phyloP scores from a whole-genome alignment of 2,797 vertebrate species.

The Oceanodroma leucorhoa region DNA sequence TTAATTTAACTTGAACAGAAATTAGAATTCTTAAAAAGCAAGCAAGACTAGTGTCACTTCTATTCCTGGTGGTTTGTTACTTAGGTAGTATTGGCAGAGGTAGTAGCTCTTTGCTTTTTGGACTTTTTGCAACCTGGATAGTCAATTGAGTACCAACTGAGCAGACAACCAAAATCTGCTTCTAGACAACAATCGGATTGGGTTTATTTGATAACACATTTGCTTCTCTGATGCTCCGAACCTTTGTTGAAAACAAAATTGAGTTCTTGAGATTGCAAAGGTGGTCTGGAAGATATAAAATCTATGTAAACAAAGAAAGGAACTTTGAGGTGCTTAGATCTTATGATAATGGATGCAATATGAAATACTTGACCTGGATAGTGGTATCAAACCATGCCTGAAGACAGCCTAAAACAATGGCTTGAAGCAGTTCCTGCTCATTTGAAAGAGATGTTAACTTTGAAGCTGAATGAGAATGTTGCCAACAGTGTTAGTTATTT shows the following conservation, averaged over 20 bases:
- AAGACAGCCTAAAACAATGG: slow-evolving; percentile 13
- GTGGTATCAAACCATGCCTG: slow-evolving; percentile 6
- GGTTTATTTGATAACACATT: background rate
- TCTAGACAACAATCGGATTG: background rate
- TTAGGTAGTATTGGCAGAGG: background rate
- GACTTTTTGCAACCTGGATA: background rate
- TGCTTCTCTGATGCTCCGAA: background rate
- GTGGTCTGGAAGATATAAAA: slow-evolving; percentile 15
- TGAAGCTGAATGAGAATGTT: slow-evolving; percentile 2
- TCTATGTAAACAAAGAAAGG: background rate
- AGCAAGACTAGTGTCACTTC: background rate
- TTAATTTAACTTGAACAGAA: background rate
- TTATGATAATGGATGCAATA: background rate
- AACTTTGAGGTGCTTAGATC: slow-evolving; percentile 18
- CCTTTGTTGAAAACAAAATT: background rate
- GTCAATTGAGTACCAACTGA: background rate
- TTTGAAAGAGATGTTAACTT: slow-evolving; percentile 35
- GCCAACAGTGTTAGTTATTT: background rate
- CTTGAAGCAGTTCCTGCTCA: slow-evolving; percentile 38
- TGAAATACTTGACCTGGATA: background rate
- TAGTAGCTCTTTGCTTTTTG: background rate
- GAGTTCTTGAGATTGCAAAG: background rate
- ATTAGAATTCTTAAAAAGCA: background rate
- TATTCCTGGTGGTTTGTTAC: background rate
- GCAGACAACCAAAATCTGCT: background rate